Percentiles rank a stretch among this genome's conserved stretches.
These are phyloP conservation scores for Polydrusus pterygomalis DNA, from an alignment of 2,888 invertebrate genomes.

Conservation along the genomic window DNA sequence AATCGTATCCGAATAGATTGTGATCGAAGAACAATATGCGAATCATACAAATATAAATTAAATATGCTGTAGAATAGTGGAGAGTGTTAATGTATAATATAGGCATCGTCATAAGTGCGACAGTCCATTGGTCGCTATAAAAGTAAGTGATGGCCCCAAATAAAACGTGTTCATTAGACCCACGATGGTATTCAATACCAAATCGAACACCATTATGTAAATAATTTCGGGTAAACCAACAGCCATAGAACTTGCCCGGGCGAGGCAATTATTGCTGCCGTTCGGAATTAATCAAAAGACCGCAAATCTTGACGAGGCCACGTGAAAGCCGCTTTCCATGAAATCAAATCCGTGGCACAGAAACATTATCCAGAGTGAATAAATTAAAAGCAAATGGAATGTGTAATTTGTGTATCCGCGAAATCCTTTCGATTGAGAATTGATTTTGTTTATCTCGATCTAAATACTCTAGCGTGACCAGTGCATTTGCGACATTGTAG, in stretches of 20 bases:
- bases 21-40: neutral
- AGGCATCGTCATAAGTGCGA: too few relatives aligned
- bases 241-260: constrained; percentile 36
- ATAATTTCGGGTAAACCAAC: constrained; percentile 42
- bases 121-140: neutral
- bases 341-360: constrained; percentile 38
- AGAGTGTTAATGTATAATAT: too few relatives aligned
- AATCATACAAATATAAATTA: neutral
- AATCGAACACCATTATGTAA: constrained; percentile 52
- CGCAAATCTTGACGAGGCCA: constrained; percentile 69
- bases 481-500: neutral
- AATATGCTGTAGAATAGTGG: too few relatives aligned
- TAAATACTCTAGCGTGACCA: constrained; percentile 15
- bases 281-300: constrained; percentile 70
- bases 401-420: constrained; percentile 30
- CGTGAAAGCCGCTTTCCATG: constrained; percentile 64
- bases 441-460: constrained; percentile 21
- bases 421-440: constrained; percentile 30
- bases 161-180: constrained; percentile 35
- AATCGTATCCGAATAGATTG: neutral
- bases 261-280: constrained; percentile 44
- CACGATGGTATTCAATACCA: constrained; percentile 5
- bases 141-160: constrained; percentile 6
- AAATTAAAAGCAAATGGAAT: constrained; percentile 47
- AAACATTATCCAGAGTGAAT: constrained; percentile 43